Conservation (phyloP, 2,888 invertebrate genomes). For the Cerastis rubricosa region DNA sequence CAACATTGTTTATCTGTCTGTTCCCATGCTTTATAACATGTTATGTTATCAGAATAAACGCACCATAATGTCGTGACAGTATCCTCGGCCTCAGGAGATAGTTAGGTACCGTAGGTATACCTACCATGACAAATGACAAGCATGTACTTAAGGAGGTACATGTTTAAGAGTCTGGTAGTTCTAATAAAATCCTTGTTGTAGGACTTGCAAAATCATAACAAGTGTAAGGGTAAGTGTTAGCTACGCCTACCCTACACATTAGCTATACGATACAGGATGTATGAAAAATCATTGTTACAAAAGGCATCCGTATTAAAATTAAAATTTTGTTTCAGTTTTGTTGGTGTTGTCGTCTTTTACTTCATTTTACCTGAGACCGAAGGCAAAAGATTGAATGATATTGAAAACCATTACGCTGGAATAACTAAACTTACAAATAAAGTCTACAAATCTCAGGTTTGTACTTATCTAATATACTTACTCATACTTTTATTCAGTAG, state of each 20-base stretch:
- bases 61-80: background rate
- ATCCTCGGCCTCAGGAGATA: background rate
- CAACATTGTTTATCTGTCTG: background rate
- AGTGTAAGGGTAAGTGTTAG: background rate
- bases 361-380: constrained; percentile 95
- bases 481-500: background rate
- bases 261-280: background rate
- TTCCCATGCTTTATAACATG: background rate
- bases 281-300: background rate
- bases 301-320: background rate
- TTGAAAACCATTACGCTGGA: constrained; percentile 93
- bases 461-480: constrained; percentile 15
- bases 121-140: no score
- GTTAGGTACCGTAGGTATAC: background rate
- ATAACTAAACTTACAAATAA: constrained; percentile 87
- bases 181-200: background rate
- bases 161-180: background rate
- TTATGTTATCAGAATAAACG: background rate
- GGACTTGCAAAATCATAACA: background rate
- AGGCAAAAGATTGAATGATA: constrained; percentile 93
- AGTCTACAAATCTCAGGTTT: constrained; percentile 83
- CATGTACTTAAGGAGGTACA: background rate
- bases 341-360: constrained; percentile 92
- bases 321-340: constrained; percentile 82
- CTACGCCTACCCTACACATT: background rate